Evolutionary conservation across 1,140 invertebrate genomes (phyloP).

Genomic region (Phymorhynchus buccinoides): DNA sequence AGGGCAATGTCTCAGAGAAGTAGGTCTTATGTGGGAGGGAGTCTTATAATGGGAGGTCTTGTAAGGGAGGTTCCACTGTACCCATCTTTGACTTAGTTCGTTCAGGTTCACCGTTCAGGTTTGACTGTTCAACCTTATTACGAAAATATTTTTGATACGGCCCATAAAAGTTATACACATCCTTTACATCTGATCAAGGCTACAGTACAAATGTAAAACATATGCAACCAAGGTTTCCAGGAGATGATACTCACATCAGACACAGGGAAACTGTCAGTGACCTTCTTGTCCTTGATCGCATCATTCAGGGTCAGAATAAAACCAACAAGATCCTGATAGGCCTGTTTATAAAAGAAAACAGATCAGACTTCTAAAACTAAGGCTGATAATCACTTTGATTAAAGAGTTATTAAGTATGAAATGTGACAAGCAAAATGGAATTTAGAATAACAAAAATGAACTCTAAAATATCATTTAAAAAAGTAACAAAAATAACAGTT

Average conservation of each 20-base stretch:
- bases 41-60: too few species aligned
- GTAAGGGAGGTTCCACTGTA: too few species aligned
- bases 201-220: not conserved
- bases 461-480: not conserved
- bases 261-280: slow-evolving; percentile 77
- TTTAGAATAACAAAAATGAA: not conserved
- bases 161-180: not conserved
- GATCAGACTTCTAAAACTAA: not conserved
- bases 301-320: slow-evolving; percentile 90
- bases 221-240: too few species aligned
- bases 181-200: not conserved
- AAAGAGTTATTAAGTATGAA: too few species aligned
- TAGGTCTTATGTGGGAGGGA: too few species aligned
- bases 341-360: slow-evolving; percentile 46
- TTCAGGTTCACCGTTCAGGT: too few species aligned
- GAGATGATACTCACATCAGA: slow-evolving; percentile 76
- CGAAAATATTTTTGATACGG: too few species aligned
- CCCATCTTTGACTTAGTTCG: too few species aligned
- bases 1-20: too few species aligned
- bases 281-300: slow-evolving; percentile 85
- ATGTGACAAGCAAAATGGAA: too few species aligned
- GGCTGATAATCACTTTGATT: not conserved
- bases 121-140: too few species aligned
- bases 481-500: not conserved
- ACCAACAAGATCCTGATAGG: slow-evolving; percentile 85